A percentile compares a stretch with the other conserved stretches of the same genome.
phyloP scores from a whole-genome alignment of 2,888 invertebrate species.

The Melinopterus prodromus region DNA sequence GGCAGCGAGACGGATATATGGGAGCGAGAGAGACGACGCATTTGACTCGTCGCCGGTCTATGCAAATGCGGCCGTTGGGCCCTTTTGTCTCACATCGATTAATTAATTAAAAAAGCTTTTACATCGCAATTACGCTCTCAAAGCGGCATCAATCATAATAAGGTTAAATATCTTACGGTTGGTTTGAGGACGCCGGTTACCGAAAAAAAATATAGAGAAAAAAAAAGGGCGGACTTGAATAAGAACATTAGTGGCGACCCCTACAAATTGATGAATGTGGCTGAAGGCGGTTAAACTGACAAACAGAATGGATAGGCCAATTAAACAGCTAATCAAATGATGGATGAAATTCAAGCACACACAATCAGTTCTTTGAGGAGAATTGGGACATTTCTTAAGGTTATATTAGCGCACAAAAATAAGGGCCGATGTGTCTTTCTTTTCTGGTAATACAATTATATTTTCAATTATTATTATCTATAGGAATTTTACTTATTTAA shows the following conservation, averaged over 20 bases:
- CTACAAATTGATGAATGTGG: conserved; percentile 57
- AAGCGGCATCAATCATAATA: conserved; percentile 24
- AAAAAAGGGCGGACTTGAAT: conserved; percentile 34
- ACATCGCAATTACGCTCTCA: not conserved
- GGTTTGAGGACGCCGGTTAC: not conserved
- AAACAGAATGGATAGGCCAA: conserved; percentile 60
- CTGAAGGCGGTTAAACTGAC: conserved; percentile 55
- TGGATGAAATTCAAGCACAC: conserved; percentile 48
- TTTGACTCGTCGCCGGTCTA: not conserved
- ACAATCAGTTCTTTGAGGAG: no score
- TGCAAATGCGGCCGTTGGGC: not conserved
- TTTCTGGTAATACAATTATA: no score
- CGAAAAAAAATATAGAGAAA: not conserved
- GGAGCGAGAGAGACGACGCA: not conserved
- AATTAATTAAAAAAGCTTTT: conserved; percentile 4
- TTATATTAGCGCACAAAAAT: no score
- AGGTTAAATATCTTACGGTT: conserved; percentile 15
- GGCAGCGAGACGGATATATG: not conserved
- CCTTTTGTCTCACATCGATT: conserved; percentile 4
- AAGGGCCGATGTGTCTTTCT: no score
- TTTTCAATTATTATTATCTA: no score
- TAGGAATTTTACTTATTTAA: no score
- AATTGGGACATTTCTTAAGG: no score
- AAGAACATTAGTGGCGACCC: conserved; percentile 45
- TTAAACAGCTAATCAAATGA: conserved; percentile 60